Evolutionary conservation across 2,113 vertebrate species (phyloP).

Genomic region (Connochaetes taurinus): DNA sequence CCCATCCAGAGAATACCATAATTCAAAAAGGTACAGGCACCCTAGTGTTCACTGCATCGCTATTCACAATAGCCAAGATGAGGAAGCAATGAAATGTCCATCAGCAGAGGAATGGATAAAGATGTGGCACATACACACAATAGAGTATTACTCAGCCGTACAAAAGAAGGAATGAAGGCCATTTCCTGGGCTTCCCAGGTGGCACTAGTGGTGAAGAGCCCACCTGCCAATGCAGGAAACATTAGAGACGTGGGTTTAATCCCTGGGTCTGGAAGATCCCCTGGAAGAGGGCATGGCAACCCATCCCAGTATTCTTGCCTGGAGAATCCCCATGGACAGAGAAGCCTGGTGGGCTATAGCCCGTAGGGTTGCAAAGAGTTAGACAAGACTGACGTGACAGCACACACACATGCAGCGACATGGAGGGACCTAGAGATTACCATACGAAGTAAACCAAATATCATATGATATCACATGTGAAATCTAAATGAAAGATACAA

Average conservation of each 20-base stretch:
- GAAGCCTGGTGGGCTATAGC: not conserved
- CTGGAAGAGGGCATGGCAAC: not conserved
- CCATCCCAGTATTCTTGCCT: not conserved
- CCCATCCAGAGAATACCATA: not conserved
- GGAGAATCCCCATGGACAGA: not conserved
- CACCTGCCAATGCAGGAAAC: not conserved
- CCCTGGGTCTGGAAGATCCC: not conserved
- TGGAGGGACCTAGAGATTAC: not conserved
- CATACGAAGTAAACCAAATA: not conserved
- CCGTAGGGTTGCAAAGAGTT: not conserved
- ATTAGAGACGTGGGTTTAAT: not conserved
- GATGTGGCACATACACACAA: not conserved
- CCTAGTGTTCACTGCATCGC: not conserved
- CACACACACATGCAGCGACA: rapidly evolving
- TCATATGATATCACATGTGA: not conserved
- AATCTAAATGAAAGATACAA: not conserved
- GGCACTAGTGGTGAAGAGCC: not conserved
- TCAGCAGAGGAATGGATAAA: not conserved
- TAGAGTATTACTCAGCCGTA: not conserved
- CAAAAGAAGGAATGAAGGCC: not conserved
- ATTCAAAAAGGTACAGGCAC: not conserved
- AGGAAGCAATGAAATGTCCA: not conserved
- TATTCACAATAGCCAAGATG: not conserved
- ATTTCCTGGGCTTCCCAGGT: not conserved
- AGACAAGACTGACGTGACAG: not conserved